These are phyloP conservation scores for Plutella xylostella DNA, from an alignment of 2,888 invertebrate genomes.

Conservation along the genomic window DNA sequence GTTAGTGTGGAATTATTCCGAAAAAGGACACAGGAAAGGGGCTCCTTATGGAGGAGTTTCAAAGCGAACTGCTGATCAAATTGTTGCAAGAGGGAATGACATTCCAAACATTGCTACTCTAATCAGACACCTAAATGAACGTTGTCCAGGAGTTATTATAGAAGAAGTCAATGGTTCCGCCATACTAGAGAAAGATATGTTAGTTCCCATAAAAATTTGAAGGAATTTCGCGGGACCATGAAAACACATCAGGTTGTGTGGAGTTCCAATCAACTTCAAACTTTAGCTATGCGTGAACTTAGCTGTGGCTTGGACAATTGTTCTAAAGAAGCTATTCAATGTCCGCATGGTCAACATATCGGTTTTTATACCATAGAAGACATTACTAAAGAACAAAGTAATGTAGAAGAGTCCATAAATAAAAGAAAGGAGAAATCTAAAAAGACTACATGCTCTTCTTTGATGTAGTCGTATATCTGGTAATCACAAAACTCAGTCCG, in stretches of 20 bases:
- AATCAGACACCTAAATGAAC: background rate
- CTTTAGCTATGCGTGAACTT: slow-evolving; percentile 1
- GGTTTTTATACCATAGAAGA: background rate
- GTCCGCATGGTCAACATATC: slow-evolving; percentile 4
- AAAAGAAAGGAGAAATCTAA: background rate
- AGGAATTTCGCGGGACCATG: slow-evolving; percentile 5
- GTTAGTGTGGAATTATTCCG: slow-evolving; percentile 11
- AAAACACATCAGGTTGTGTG: slow-evolving; percentile 1
- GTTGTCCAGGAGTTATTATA: background rate
- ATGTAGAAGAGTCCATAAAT: background rate
- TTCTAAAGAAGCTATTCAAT: background rate
- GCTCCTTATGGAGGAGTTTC: slow-evolving; percentile 27
- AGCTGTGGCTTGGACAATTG: background rate
- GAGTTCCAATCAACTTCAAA: background rate
- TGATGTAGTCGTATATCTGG: background rate
- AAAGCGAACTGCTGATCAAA: slow-evolving; percentile 23
- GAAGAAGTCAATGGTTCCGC: slow-evolving; percentile 1
- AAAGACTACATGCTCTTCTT: background rate
- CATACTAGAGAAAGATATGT: slow-evolving; percentile 1
- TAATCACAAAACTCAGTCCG: background rate
- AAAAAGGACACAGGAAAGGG: slow-evolving; percentile 28
- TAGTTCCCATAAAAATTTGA: slow-evolving; percentile 1
- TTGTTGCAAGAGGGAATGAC: slow-evolving; percentile 14
- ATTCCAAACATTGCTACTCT: slow-evolving; percentile 4
- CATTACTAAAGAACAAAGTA: background rate